A percentile compares a stretch with the other conserved stretches of the same genome.
Evolutionary conservation across 2,797 vertebrate species (phyloP).

Genomic region (Gallirallus australis): DNA sequence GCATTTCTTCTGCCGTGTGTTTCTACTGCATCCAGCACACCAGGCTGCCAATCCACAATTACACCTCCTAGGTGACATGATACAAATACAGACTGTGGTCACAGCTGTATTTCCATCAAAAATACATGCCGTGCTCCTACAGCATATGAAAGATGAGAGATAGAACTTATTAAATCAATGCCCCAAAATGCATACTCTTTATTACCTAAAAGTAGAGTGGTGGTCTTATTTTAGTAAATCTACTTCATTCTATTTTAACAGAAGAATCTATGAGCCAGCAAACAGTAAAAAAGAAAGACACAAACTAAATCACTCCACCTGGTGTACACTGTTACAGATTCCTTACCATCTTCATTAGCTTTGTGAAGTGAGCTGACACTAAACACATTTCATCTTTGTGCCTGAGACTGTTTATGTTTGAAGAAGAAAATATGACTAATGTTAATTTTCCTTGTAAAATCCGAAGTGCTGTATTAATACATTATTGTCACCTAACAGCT

Average conservation of each 20-base stretch:
- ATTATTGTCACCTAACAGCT: background rate
- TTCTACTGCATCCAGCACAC: background rate
- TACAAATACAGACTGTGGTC: constrained; percentile 60
- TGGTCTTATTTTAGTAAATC: background rate
- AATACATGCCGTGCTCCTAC: background rate
- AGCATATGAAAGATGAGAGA: constrained; percentile 6
- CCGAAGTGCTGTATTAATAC: background rate
- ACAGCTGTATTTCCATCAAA: constrained; percentile 33
- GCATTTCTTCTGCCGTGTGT: background rate
- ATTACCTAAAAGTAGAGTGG: background rate
- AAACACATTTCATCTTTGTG: background rate
- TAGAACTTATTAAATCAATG: background rate
- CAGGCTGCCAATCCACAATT: constrained; percentile 45
- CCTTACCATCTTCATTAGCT: background rate
- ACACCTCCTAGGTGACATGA: constrained; percentile 48
- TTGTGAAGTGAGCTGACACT: background rate
- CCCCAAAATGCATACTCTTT: background rate
- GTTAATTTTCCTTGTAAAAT: background rate
- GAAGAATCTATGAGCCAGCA: background rate
- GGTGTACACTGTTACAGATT: background rate
- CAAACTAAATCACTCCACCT: background rate
- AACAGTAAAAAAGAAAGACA: background rate
- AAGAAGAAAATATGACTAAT: background rate
- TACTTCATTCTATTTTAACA: background rate
- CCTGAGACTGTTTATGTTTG: background rate